Percentiles rank a stretch among this genome's conserved stretches.
These are phyloP conservation scores for Tupaia chinensis DNA, from an alignment of 2,113 vertebrate species.

Conservation along the genomic window DNA sequence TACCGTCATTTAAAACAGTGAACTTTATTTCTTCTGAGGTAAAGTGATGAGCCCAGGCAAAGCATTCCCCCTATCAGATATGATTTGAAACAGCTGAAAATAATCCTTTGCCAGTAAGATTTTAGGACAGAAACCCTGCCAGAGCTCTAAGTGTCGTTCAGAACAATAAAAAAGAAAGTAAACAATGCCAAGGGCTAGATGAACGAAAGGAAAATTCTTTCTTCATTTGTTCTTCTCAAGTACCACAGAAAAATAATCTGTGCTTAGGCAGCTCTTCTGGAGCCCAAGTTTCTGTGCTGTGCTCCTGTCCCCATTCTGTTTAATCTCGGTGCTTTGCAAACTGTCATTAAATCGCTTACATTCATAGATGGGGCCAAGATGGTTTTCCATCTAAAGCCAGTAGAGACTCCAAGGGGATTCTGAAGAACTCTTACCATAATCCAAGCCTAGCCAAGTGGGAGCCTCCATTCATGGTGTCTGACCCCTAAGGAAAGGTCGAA, in stretches of 20 bases:
- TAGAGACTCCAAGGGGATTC: not conserved
- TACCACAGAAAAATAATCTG: constrained; percentile 58
- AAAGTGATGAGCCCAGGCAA: not conserved
- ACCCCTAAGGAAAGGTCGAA: not conserved
- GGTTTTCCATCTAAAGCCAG: not conserved
- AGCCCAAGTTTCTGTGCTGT: constrained; percentile 25
- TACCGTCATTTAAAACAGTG: constrained; percentile 60
- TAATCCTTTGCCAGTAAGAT: constrained; percentile 41
- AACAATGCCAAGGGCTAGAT: not conserved
- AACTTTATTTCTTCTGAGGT: constrained; percentile 56
- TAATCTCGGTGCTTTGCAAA: not conserved
- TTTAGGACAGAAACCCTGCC: constrained; percentile 50
- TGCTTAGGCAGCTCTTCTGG: constrained; percentile 54
- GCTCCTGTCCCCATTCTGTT: constrained; percentile 49
- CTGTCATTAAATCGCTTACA: not conserved
- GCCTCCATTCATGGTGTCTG: not conserved
- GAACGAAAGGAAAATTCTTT: constrained; percentile 63
- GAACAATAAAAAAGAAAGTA: constrained; percentile 67
- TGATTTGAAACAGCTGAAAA: constrained; percentile 73
- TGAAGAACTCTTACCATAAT: not conserved
- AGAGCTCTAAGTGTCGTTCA: constrained; percentile 44
- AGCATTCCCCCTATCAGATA: constrained; percentile 3
- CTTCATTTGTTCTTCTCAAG: constrained; percentile 72
- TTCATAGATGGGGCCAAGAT: not conserved
- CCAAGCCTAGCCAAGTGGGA: not conserved